phyloP scores from a whole-genome alignment of 2,113 vertebrate genomes.

The Ailurus styani region DNA sequence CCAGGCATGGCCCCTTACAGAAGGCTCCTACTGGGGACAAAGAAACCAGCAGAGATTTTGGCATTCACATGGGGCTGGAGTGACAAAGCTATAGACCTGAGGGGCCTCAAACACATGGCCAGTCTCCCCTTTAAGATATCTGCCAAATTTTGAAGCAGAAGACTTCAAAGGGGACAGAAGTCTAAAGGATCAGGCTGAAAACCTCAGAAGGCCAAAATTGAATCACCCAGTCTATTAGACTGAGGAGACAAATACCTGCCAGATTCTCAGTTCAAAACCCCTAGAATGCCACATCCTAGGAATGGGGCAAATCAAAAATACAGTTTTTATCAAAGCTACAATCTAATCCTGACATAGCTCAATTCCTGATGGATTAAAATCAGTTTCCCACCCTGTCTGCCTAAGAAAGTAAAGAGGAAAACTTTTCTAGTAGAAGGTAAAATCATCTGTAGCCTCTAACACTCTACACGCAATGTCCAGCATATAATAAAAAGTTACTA shows the following conservation, averaged over 20 bases:
- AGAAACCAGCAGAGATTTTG: conserved; percentile 3
- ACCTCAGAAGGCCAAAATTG: background rate
- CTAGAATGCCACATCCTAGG: background rate
- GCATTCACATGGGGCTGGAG: background rate
- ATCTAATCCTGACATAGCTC: background rate
- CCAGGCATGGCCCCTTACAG: background rate
- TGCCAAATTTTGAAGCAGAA: background rate
- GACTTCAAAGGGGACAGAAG: background rate
- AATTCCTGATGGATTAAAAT: background rate
- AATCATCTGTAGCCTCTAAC: background rate
- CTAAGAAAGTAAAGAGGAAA: background rate
- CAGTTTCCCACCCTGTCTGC: background rate
- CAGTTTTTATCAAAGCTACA: background rate
- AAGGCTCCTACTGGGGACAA: background rate
- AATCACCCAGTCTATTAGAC: background rate
- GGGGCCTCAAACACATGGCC: background rate
- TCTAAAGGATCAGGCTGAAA: background rate
- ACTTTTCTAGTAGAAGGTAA: background rate
- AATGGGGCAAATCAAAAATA: background rate
- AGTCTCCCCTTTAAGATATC: background rate
- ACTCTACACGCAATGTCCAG: background rate
- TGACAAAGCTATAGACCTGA: background rate
- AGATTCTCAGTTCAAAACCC: background rate
- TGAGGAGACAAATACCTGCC: background rate
- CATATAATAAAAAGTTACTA: background rate